Conservation (phyloP, 92 coral and sea anemone species). For the Porites lobata region DNA sequence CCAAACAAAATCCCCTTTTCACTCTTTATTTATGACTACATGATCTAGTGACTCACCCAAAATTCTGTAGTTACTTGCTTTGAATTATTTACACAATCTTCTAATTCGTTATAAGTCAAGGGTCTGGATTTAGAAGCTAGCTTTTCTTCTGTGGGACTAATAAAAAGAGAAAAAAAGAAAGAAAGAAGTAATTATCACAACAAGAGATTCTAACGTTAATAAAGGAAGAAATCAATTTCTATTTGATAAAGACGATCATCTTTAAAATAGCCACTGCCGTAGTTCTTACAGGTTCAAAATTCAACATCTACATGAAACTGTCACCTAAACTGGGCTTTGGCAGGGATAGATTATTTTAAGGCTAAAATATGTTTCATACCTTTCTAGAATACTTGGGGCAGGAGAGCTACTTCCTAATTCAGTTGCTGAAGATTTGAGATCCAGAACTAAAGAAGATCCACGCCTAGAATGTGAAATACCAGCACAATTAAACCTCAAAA, state of each 20-base stretch:
- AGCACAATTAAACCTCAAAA: neutral
- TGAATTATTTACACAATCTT: constrained; percentile 77
- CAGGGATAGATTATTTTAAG: too few species aligned
- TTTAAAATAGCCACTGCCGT: neutral
- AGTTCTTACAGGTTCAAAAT: neutral
- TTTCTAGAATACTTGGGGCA: constrained; percentile 81
- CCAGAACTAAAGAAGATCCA: constrained; percentile 81
- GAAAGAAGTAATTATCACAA: neutral
- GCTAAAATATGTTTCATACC: constrained; percentile 41
- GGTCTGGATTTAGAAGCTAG: constrained; percentile 82
- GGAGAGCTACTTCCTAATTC: constrained; percentile 76
- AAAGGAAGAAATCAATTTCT: too few species aligned
- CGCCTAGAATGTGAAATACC: constrained; percentile 63
- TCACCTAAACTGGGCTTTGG: too few species aligned
- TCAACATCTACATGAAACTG: too few species aligned
- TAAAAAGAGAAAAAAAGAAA: neutral
- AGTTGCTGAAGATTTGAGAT: constrained; percentile 78
- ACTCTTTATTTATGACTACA: neutral
- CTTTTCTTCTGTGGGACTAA: constrained; percentile 90
- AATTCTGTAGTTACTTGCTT: constrained; percentile 84
- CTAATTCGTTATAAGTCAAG: constrained; percentile 68
- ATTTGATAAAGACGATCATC: too few species aligned
- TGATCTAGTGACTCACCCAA: constrained; percentile 69
- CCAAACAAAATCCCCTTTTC: too few species aligned
- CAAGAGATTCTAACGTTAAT: neutral